Conservation (phyloP, 2,113 vertebrate species). For the Pangasianodon gigas region DNA sequence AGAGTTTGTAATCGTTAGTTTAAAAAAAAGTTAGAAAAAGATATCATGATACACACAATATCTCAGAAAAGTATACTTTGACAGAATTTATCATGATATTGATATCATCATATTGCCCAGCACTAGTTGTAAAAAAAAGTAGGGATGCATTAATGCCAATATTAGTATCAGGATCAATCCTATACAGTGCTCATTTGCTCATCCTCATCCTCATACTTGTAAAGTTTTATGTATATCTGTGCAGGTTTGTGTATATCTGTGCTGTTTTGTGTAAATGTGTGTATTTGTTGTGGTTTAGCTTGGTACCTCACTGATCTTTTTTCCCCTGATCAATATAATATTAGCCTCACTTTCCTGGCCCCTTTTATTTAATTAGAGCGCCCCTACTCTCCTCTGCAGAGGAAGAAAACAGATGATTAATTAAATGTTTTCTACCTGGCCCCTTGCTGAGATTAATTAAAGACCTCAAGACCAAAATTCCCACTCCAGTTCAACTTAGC, state of each 20-base stretch:
- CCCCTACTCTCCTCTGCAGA: conserved; percentile 32
- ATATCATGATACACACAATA: no score
- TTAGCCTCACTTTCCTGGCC: conserved; percentile 31
- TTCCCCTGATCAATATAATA: conserved; percentile 45
- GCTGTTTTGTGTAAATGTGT: background rate
- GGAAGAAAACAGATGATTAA: conserved; percentile 42
- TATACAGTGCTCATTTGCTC: background rate
- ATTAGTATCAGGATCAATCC: background rate
- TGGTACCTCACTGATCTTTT: background rate
- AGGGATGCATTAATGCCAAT: background rate
- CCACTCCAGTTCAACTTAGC: conserved; percentile 30
- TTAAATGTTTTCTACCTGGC: conserved; percentile 43
- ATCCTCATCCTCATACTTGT: background rate
- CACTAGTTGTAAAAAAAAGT: no score
- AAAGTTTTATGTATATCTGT: background rate
- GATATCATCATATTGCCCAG: no score
- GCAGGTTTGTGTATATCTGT: background rate
- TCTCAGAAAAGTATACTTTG: no score
- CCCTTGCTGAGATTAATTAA: conserved; percentile 51
- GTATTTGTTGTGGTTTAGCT: background rate
- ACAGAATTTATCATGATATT: no score
- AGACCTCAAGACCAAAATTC: conserved; percentile 38
- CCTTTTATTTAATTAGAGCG: conserved; percentile 49
- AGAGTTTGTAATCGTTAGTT: no score
- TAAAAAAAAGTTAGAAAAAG: no score